phyloP scores from a whole-genome alignment of 2,113 vertebrate genomes.

The Odontophorus gujanensis region DNA sequence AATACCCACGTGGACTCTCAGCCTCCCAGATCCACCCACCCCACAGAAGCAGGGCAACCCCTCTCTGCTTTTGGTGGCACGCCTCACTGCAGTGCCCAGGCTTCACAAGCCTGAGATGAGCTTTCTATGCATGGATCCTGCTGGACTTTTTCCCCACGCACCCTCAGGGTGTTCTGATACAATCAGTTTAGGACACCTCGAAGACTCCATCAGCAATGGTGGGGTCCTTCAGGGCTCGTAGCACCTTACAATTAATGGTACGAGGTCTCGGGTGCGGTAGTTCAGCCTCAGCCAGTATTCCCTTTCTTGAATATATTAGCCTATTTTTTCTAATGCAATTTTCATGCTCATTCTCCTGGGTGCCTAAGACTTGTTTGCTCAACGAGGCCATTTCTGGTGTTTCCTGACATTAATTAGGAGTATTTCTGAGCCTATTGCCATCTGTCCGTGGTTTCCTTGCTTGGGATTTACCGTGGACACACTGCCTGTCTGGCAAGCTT shows the following conservation, averaged over 20 bases:
- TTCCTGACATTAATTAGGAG: background rate
- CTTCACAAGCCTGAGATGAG: background rate
- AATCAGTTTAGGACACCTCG: background rate
- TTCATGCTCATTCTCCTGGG: background rate
- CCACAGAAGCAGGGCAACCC: rapidly evolving
- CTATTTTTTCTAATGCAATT: background rate
- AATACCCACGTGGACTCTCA: background rate
- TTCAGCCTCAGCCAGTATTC: background rate
- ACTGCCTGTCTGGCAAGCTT: background rate
- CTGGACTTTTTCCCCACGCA: background rate
- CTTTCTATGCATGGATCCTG: background rate
- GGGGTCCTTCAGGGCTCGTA: background rate
- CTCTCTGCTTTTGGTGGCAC: background rate
- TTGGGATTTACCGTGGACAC: background rate
- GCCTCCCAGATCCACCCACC: background rate
- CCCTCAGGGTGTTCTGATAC: background rate
- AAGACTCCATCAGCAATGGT: background rate
- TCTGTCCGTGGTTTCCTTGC: background rate
- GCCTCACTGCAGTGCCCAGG: background rate
- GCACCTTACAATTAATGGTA: background rate
- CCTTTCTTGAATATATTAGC: background rate
- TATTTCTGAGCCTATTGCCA: background rate
- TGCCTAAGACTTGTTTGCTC: background rate
- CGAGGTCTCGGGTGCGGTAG: background rate
- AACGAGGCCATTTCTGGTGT: background rate